A percentile compares a stretch with the other conserved stretches of the same genome.
These are phyloP conservation scores for Achlya flavicornis DNA, from an alignment of 2,888 invertebrate genomes.

Conservation along the genomic window DNA sequence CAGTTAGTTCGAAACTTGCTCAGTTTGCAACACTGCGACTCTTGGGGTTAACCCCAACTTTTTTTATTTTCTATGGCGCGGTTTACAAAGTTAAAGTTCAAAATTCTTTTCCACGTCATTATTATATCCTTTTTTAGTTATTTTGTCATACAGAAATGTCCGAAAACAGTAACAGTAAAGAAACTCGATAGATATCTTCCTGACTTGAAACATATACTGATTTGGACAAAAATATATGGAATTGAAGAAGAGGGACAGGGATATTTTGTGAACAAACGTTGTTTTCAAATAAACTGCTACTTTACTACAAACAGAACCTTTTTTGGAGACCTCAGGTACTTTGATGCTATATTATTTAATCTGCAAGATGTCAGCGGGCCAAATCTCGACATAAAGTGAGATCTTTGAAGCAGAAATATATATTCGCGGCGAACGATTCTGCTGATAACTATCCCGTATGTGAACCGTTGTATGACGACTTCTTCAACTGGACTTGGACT, in stretches of 20 bases:
- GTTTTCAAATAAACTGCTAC: conserved; percentile 60
- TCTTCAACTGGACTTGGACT: conserved; percentile 78
- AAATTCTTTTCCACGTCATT: conserved; percentile 36
- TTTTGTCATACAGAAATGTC: conserved; percentile 31
- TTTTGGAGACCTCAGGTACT: conserved; percentile 57
- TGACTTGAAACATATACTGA: conserved; percentile 63
- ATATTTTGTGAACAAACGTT: conserved; percentile 49
- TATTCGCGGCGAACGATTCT: conserved; percentile 69
- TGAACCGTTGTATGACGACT: conserved; percentile 54
- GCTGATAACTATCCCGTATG: conserved; percentile 68
- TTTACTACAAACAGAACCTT: conserved; percentile 59
- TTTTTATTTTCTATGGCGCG: conserved; percentile 39
- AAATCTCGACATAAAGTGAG: conserved; percentile 32
- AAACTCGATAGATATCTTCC: conserved; percentile 51
- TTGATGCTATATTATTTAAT: conserved; percentile 68
- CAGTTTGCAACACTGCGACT: conserved; percentile 1
- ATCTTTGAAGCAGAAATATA: conserved; percentile 60
- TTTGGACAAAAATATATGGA: conserved; percentile 59
- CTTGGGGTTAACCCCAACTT: not conserved
- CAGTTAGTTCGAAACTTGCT: not conserved
- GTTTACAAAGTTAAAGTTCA: conserved; percentile 29
- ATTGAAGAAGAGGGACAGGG: conserved; percentile 51
- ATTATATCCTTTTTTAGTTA: conserved; percentile 34
- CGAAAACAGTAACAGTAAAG: conserved; percentile 26
- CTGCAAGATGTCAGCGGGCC: conserved; percentile 49